Percentiles rank a stretch among this genome's conserved stretches.
Conservation (phyloP, 92 coral and sea anemone genomes). For the Isaurus tuberculatus region DNA sequence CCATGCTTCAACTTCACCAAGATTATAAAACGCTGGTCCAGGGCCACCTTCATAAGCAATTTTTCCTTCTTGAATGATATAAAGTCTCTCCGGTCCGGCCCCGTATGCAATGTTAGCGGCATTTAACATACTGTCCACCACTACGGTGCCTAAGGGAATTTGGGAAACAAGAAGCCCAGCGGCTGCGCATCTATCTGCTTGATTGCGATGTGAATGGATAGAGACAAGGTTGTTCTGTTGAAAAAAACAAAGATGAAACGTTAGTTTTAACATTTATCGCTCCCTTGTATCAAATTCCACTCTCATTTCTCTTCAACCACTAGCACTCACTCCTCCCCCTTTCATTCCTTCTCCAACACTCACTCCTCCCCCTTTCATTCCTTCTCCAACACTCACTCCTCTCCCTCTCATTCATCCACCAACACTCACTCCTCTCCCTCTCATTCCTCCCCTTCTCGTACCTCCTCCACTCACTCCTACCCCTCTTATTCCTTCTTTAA, state of each 20-base stretch:
- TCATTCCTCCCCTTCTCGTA: too few relatives aligned
- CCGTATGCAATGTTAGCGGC: constrained; percentile 82
- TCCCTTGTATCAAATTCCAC: too few relatives aligned
- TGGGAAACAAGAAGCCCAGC: constrained; percentile 78
- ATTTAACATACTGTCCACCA: constrained; percentile 82
- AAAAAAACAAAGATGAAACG: neutral
- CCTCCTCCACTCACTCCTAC: too few relatives aligned
- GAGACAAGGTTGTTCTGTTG: constrained; percentile 74
- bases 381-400: too few relatives aligned
- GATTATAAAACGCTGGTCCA: constrained; percentile 78
- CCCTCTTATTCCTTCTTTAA: too few relatives aligned
- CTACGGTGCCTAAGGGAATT: constrained; percentile 74
- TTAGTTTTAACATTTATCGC: neutral
- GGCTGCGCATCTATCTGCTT: constrained; percentile 80
- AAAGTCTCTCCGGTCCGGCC: constrained; percentile 85
- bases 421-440: too few relatives aligned
- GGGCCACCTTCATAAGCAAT: constrained; percentile 85
- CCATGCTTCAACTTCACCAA: constrained; percentile 81
- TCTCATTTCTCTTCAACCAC: too few relatives aligned
- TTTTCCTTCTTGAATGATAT: constrained; percentile 66
- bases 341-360: too few relatives aligned
- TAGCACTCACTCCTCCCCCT: too few relatives aligned
- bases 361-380: too few relatives aligned
- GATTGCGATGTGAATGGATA: constrained; percentile 73
- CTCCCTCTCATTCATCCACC: too few relatives aligned